These are phyloP conservation scores for Enteromius anoplus DNA, from an alignment of 2,797 vertebrate species.

Conservation along the genomic window DNA sequence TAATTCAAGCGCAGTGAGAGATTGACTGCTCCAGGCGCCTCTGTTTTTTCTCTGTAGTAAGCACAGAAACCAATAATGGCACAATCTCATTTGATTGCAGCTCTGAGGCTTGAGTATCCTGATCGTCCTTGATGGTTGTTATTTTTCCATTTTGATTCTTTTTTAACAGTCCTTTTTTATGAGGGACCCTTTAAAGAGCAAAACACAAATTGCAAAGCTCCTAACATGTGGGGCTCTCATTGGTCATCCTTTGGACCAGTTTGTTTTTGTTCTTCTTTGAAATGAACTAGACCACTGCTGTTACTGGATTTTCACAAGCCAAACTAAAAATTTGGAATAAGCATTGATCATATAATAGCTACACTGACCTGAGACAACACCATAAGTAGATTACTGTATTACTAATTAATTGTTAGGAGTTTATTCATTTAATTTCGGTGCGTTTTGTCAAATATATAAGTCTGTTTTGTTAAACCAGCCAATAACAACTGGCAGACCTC, in stretches of 20 bases:
- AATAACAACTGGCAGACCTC: neutral
- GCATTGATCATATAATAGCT: too few relatives aligned
- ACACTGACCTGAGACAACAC: neutral
- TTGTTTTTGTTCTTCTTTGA: neutral
- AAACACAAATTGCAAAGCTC: neutral
- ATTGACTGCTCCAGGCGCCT: conserved; percentile 22
- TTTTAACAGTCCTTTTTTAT: neutral
- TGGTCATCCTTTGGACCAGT: neutral
- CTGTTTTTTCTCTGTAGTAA: conserved; percentile 15
- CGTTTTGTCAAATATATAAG: neutral
- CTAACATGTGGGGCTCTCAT: neutral
- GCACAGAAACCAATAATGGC: conserved; percentile 38
- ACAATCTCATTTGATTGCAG: neutral
- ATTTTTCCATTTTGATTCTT: neutral
- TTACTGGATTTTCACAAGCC: neutral
- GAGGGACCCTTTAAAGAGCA: neutral
- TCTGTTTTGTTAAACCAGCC: neutral
- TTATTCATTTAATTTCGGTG: neutral
- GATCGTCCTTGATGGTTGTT: neutral
- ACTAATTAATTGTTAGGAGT: neutral
- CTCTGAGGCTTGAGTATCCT: neutral
- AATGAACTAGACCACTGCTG: neutral
- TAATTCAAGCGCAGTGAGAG: conserved; percentile 55
- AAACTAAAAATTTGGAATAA: too few relatives aligned
- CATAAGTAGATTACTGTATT: neutral